phyloP scores from a whole-genome alignment of 2,888 invertebrate genomes.

The Meteorus cinctellus region DNA sequence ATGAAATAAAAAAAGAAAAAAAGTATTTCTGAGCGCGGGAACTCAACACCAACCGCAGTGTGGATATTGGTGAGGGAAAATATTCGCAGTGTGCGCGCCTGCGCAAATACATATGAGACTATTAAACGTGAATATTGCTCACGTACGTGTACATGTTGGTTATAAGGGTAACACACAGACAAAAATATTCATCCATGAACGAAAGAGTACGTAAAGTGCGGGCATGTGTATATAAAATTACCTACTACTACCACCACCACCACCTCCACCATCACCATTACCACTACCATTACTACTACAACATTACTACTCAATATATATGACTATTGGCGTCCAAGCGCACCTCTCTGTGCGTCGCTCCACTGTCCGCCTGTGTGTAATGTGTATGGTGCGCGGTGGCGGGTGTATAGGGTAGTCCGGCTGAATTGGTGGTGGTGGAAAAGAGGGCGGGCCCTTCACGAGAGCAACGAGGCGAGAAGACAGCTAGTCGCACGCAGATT shows the following conservation, averaged over 20 bases:
- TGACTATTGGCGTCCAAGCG: conserved; percentile 27
- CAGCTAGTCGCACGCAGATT: conserved; percentile 70
- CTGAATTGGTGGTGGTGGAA: conserved; percentile 41
- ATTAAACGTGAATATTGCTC: background rate
- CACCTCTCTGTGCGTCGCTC: conserved; percentile 35
- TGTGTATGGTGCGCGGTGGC: conserved; percentile 20
- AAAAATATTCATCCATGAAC: background rate
- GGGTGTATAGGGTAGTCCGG: conserved; percentile 28
- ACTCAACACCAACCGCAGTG: conserved; percentile 10
- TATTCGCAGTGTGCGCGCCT: conserved; percentile 27
- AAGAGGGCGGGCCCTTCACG: conserved; percentile 68
- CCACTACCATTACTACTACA: background rate
- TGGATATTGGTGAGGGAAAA: conserved; percentile 23
- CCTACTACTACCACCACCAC: background rate
- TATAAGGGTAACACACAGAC: conserved; percentile 2
- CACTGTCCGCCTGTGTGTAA: conserved; percentile 25
- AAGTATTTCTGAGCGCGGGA: conserved; percentile 32
- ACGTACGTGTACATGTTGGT: background rate
- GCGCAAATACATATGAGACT: background rate
- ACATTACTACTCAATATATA: conserved; percentile 1
- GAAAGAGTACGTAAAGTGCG: conserved; percentile 22
- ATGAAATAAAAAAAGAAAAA: conserved; percentile 10
- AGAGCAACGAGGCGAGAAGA: conserved; percentile 69
- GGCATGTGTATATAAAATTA: conserved; percentile 4
- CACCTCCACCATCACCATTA: background rate